These are phyloP conservation scores for Cardiocondyla obscurior DNA, from an alignment of 1,140 invertebrate species.

Conservation along the genomic window DNA sequence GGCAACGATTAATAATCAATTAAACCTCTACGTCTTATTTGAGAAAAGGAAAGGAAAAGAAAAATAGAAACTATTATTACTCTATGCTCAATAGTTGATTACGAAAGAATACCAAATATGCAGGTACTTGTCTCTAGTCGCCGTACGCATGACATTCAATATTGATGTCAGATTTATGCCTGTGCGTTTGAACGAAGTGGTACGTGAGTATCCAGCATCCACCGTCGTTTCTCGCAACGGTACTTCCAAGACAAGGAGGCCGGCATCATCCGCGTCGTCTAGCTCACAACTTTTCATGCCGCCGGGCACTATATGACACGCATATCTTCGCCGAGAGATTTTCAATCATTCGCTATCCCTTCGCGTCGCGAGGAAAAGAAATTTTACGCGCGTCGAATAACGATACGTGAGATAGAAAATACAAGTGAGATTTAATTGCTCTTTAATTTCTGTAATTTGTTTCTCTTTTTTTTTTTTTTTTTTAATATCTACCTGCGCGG, in stretches of 20 bases:
- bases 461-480: not conserved
- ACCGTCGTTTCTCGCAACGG: constrained; percentile 26
- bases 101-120: not conserved
- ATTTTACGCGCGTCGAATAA: not conserved
- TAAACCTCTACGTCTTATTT: too few species aligned
- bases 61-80: not conserved
- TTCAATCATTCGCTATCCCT: not conserved
- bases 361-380: not conserved
- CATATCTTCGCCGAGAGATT: not conserved
- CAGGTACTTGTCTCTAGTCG: not conserved
- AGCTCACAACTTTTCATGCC: constrained; percentile 27
- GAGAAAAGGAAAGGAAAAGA: too few species aligned
- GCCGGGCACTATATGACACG: constrained; percentile 30
- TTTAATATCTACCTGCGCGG: not conserved
- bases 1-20: too few species aligned
- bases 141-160: constrained; percentile 12
- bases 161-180: constrained; percentile 13
- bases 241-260: constrained; percentile 43
- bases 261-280: constrained; percentile 46
- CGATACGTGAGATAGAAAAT: not conserved
- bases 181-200: constrained; percentile 26
- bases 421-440: not conserved
- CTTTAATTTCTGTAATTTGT: too few species aligned
- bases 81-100: not conserved
- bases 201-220: constrained; percentile 35